These are phyloP conservation scores for Luperina nickerlii DNA, from an alignment of 2,888 invertebrate species.

Conservation along the genomic window DNA sequence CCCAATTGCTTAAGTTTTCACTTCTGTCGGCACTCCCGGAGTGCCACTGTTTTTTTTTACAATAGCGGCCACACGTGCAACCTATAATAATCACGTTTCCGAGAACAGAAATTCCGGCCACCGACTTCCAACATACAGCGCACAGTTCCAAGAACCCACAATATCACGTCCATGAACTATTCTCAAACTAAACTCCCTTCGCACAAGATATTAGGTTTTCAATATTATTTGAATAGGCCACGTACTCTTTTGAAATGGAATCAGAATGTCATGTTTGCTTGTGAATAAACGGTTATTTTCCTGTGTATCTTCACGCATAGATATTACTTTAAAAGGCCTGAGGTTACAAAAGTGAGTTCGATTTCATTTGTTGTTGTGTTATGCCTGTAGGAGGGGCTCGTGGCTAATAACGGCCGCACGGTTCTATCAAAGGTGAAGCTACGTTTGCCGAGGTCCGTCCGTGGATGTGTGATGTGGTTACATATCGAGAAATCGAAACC, in stretches of 20 bases:
- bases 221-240: slow-evolving; percentile 62
- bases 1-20: no score
- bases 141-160: slow-evolving; percentile 24
- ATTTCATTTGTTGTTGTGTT: background rate
- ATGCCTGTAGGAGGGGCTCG: background rate
- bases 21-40: no score
- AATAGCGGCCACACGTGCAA: no score
- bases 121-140: background rate
- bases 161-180: slow-evolving; percentile 55
- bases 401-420: background rate
- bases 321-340: slow-evolving; percentile 30
- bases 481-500: background rate
- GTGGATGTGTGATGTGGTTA: background rate
- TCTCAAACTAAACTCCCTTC: slow-evolving; percentile 39
- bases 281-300: slow-evolving; percentile 35
- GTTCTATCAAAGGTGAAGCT: background rate
- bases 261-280: slow-evolving; percentile 48
- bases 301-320: slow-evolving; percentile 31
- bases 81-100: no score
- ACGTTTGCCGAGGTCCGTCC: background rate
- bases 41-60: no score
- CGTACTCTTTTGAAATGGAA: slow-evolving; percentile 52
- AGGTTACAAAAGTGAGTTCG: background rate
- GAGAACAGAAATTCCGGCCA: background rate
- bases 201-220: slow-evolving; percentile 59